phyloP scores from a whole-genome alignment of 1,140 invertebrate genomes.

The Calycopis cecrops region DNA sequence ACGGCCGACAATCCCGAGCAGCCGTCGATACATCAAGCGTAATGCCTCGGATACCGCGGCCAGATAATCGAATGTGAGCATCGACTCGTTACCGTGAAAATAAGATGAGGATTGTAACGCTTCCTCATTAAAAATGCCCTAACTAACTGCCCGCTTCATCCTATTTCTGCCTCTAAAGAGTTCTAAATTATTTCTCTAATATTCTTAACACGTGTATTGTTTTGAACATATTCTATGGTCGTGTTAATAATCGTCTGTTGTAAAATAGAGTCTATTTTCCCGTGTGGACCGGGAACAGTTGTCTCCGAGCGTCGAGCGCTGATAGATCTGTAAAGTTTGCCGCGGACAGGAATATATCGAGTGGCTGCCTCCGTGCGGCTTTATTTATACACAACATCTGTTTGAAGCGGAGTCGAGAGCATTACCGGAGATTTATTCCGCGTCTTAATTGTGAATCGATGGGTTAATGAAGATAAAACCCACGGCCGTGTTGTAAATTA shows the following conservation, averaged over 20 bases:
- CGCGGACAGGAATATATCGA: conserved; percentile 74
- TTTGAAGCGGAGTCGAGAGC: conserved; percentile 71
- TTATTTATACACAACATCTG: conserved; percentile 75
- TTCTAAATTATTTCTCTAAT: neutral
- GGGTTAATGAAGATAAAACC: conserved; percentile 75
- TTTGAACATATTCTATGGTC: neutral
- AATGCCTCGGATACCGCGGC: conserved; percentile 71
- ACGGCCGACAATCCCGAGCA: conserved; percentile 65
- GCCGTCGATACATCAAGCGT: conserved; percentile 70
- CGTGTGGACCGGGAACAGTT: conserved; percentile 32
- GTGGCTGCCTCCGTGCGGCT: conserved; percentile 70
- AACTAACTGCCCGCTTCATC: conserved; percentile 29
- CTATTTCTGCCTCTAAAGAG: conserved; percentile 42
- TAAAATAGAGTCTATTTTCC: conserved; percentile 45
- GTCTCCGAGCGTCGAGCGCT: conserved; percentile 45
- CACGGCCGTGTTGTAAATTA: conserved; percentile 73
- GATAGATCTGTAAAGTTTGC: conserved; percentile 74
- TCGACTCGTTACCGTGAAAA: conserved; percentile 71
- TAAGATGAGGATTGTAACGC: conserved; percentile 61
- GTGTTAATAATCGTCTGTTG: neutral
- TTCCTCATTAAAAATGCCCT: conserved; percentile 35
- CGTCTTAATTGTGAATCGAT: conserved; percentile 75
- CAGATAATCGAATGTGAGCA: conserved; percentile 74
- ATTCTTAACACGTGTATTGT: neutral
- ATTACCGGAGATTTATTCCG: conserved; percentile 73